Evolutionary conservation across 2,888 invertebrate genomes (phyloP), one percentile per base, ranked within the genome.

Genomic region (Epirrhoe alternata): DNA sequence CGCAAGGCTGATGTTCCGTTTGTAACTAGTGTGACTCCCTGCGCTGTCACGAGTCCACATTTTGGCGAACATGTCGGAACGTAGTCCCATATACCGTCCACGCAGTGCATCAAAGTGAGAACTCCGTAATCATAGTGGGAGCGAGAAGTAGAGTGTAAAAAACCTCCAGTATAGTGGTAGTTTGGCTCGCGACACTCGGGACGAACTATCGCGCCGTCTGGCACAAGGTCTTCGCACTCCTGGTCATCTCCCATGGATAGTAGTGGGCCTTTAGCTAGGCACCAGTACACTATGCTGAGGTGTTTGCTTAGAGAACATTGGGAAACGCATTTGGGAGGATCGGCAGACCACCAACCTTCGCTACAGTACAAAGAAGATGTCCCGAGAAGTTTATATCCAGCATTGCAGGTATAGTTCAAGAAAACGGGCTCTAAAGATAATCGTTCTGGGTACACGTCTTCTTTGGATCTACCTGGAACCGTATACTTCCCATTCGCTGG

Each of bases 81-180:
- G 0, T 57, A 24, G 38, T 70, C 59, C 70, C 70, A 70, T 7
- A 33, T 61, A 6, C 70, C 70, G 14, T 67, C 62, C 10, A 50
- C 59, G 38, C 70, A 70, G 57, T 57, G 64, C 64, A 70, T 70
- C 45, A 59, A 61, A 7, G 45, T 55, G 10, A 70, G 64, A 0
- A 64, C 55, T 16, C 42, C 55, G 17, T 55, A 55, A 24, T 55
- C 55, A 17, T 55, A 55, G 35, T 42, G 42, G 16, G 55, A 38
- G 24, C 42, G 38, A 17, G 42, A 1, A 42, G 55, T 16, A 7
- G 49, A 45, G 45, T 45, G 49, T 47, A 33, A 14, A 14, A 47
- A 17, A 14, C 59, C 70, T 8, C 61, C 65, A 3, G 62, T 24
- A 35, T 67, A 67, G 35, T 70, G 65, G 47, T 70, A 70, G 57